These are phyloP conservation scores for Conops quadrifasciatus DNA, from an alignment of 2,888 invertebrate genomes.

Conservation along the genomic window DNA sequence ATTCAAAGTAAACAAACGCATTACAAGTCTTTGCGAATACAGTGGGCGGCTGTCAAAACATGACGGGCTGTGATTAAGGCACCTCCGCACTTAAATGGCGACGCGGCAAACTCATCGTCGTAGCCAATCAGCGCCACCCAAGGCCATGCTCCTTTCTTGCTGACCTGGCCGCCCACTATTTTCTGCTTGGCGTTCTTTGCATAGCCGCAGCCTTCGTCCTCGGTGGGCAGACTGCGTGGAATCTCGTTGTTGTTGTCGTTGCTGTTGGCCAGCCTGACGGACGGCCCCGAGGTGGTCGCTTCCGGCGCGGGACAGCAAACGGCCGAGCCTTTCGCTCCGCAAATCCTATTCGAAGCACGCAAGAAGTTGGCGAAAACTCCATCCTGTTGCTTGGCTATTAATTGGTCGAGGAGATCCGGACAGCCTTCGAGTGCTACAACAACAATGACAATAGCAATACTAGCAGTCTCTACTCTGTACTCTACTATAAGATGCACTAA, in stretches of 20 bases:
- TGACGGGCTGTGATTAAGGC: constrained; percentile 67
- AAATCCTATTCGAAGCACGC: constrained; percentile 55
- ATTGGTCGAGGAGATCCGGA: constrained; percentile 46
- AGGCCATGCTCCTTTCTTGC: constrained; percentile 78
- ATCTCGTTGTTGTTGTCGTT: constrained; percentile 48
- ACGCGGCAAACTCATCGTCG: constrained; percentile 63
- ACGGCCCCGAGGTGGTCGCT: constrained; percentile 29
- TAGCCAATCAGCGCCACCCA: constrained; percentile 83
- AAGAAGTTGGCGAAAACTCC: constrained; percentile 50
- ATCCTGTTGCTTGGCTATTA: constrained; percentile 51
- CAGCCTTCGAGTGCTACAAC: constrained; percentile 53
- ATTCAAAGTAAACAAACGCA: constrained; percentile 37
- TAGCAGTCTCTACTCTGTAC: too few species aligned
- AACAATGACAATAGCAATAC: neutral
- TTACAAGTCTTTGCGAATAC: constrained; percentile 57
- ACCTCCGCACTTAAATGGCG: constrained; percentile 68
- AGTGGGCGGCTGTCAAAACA: constrained; percentile 72
- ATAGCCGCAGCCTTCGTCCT: constrained; percentile 71
- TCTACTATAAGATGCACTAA: constrained; percentile 39
- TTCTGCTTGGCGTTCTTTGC: constrained; percentile 69
- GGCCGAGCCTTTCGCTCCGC: constrained; percentile 47
- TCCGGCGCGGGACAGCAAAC: constrained; percentile 57
- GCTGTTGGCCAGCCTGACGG: constrained; percentile 34
- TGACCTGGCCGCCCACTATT: constrained; percentile 78
- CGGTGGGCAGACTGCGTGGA: constrained; percentile 55